Conservation (phyloP, 2,113 vertebrate genomes). For the Centropus unirufus region DNA sequence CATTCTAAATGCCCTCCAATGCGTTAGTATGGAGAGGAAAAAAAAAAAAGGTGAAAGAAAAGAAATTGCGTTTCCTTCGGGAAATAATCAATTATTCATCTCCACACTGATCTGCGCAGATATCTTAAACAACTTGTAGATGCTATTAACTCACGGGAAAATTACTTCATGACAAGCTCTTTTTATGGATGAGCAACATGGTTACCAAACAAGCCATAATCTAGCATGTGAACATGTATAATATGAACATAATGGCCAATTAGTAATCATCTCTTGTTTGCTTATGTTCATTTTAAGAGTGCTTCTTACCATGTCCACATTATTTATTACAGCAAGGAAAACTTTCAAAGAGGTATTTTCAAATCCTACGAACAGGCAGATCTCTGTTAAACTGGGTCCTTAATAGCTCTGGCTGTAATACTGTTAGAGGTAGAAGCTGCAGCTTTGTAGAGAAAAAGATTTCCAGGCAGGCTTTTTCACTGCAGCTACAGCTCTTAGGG, state of each 20-base stretch:
- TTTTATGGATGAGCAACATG: fast-evolving
- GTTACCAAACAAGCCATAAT: neutral
- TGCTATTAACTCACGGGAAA: neutral
- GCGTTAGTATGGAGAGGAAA: neutral
- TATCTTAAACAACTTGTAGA: neutral
- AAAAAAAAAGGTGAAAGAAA: neutral
- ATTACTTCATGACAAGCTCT: neutral
- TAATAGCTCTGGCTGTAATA: neutral
- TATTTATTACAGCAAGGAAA: neutral
- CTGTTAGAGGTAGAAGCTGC: neutral
- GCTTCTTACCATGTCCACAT: neutral
- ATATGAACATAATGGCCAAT: neutral
- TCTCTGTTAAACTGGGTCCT: neutral
- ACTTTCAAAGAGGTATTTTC: neutral
- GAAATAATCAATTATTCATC: neutral
- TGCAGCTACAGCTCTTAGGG: neutral
- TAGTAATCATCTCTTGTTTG: neutral
- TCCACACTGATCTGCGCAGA: neutral
- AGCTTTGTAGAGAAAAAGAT: neutral
- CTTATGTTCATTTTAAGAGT: neutral
- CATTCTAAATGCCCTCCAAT: neutral
- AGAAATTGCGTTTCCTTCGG: neutral
- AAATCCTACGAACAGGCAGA: neutral
- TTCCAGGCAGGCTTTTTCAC: neutral
- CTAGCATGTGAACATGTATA: neutral